These are phyloP conservation scores for Rhinoptilus africanus DNA, from an alignment of 2,113 vertebrate species.

Conservation along the genomic window DNA sequence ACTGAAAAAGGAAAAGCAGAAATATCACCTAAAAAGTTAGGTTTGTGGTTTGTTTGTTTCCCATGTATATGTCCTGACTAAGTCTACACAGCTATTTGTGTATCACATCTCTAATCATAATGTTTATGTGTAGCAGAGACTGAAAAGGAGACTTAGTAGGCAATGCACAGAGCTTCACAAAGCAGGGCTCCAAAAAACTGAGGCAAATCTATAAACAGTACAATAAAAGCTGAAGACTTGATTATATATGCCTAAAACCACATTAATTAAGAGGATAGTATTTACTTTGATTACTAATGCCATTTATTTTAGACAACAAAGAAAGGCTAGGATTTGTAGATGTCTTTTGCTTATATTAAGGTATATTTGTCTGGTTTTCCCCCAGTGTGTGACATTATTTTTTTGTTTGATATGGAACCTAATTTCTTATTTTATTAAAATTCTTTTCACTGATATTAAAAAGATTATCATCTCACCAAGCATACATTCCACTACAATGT, in stretches of 20 bases:
- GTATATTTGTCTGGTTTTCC: background rate
- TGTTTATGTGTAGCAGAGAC: background rate
- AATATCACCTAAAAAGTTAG: background rate
- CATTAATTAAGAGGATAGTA: background rate
- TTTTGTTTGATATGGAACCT: background rate
- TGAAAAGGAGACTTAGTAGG: background rate
- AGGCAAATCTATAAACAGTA: background rate
- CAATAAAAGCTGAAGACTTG: background rate
- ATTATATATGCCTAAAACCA: background rate
- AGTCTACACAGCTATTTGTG: background rate
- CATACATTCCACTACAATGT: background rate
- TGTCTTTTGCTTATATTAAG: background rate
- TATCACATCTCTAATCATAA: background rate
- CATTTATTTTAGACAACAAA: background rate
- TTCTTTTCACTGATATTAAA: background rate
- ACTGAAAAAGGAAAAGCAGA: background rate
- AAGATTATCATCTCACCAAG: background rate
- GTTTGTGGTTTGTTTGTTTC: background rate
- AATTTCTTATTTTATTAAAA: background rate
- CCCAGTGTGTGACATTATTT: rapidly evolving
- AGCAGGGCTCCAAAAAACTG: background rate
- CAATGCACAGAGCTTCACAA: background rate
- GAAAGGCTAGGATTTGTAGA: background rate
- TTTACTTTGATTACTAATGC: background rate
- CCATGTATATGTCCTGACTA: background rate